Evolutionary conservation across 2,888 invertebrate genomes (phyloP).

Genomic region (Rhodophaea formosa): DNA sequence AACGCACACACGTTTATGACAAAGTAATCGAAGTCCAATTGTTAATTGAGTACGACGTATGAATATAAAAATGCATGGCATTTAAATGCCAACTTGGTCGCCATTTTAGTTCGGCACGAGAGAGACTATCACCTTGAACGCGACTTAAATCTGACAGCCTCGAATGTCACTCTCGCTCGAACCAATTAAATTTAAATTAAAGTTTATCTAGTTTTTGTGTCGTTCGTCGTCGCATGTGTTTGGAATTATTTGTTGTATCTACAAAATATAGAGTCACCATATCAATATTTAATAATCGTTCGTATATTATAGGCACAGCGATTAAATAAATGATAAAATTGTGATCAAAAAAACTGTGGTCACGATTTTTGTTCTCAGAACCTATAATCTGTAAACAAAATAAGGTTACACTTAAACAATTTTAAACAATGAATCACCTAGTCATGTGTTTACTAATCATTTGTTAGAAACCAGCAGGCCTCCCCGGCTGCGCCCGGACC

Average conservation of each 20-base stretch:
- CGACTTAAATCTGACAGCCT: conserved; percentile 80
- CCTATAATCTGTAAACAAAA: no score
- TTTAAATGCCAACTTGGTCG: conserved; percentile 78
- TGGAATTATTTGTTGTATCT: conserved; percentile 21
- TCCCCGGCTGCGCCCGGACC: no score
- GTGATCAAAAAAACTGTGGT: background rate
- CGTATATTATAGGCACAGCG: no score
- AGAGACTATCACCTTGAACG: conserved; percentile 78
- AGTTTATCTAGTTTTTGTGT: conserved; percentile 56
- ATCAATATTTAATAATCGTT: background rate
- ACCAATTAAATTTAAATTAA: conserved; percentile 69
- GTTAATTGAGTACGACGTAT: conserved; percentile 74
- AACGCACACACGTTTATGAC: conserved; percentile 64
- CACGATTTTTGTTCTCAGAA: conserved; percentile 12
- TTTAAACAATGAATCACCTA: no score
- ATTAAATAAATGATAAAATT: no score
- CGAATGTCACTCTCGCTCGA: conserved; percentile 74
- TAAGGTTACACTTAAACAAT: no score
- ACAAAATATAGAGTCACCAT: conserved; percentile 23
- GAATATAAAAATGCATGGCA: conserved; percentile 80
- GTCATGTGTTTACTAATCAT: no score
- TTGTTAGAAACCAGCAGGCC: no score
- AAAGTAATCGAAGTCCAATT: conserved; percentile 74
- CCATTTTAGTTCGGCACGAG: conserved; percentile 73
- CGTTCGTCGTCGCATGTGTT: conserved; percentile 33